Evolutionary conservation across 2,888 invertebrate species (phyloP).

Genomic region (Clistopyga incitator): DNA sequence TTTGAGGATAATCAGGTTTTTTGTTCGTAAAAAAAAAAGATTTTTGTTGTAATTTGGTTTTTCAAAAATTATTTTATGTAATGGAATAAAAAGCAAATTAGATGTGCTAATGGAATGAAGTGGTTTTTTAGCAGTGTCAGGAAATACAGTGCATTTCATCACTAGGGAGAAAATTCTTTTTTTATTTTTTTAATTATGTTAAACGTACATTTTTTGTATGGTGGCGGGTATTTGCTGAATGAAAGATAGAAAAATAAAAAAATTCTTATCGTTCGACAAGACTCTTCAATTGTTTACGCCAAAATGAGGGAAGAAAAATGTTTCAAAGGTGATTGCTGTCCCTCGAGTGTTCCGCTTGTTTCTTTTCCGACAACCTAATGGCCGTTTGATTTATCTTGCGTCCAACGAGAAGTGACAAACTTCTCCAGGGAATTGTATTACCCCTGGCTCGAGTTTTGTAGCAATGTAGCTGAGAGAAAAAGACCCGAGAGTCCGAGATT

Average conservation of each 20-base stretch:
- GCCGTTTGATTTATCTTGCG: constrained; percentile 47
- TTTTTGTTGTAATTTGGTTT: too few species aligned
- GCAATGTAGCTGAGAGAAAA: background rate
- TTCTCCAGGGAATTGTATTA: constrained; percentile 39
- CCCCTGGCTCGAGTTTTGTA: background rate
- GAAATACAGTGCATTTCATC: too few species aligned
- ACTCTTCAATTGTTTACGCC: background rate
- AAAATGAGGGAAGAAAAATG: background rate
- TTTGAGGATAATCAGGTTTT: too few species aligned
- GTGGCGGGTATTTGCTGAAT: too few species aligned
- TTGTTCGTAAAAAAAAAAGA: too few species aligned
- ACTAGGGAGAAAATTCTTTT: too few species aligned
- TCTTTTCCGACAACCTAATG: constrained; percentile 22
- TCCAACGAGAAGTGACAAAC: constrained; percentile 40
- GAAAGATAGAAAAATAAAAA: constrained; percentile 8
- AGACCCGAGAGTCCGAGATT: constrained; percentile 1
- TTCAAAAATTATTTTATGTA: too few species aligned
- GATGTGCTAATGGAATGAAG: too few species aligned
- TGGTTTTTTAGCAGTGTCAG: too few species aligned
- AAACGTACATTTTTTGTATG: too few species aligned
- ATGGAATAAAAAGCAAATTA: too few species aligned
- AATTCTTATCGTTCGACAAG: background rate
- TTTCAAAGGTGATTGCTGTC: background rate
- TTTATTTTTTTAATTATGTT: too few species aligned
- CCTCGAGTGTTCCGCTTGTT: constrained; percentile 16